These are phyloP conservation scores for Trissoscelio sp. DNA, from an alignment of 2,888 invertebrate species.

Conservation along the genomic window DNA sequence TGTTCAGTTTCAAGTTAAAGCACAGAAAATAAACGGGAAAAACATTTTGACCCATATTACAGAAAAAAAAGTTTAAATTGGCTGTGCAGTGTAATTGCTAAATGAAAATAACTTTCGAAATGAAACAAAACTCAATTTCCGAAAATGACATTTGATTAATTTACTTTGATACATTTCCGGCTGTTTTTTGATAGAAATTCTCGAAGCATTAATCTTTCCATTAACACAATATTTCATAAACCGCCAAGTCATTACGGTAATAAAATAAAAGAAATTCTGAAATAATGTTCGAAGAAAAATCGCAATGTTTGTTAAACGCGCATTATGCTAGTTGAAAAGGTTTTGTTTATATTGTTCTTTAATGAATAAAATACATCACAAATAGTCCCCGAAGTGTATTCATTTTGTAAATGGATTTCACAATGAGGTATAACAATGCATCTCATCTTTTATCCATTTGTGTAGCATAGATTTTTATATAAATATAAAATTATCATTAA, in stretches of 20 bases:
- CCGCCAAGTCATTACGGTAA: constrained; percentile 9
- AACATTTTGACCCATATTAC: too few relatives aligned
- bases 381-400: not conserved
- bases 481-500: not conserved
- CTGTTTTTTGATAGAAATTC: constrained; percentile 20
- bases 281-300: constrained; percentile 1
- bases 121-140: not conserved
- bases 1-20: too few relatives aligned
- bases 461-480: constrained; percentile 1
- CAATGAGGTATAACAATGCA: not conserved
- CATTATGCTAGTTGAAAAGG: not conserved
- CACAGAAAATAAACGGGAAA: too few relatives aligned
- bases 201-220: constrained; percentile 29
- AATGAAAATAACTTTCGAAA: too few relatives aligned
- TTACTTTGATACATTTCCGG: constrained; percentile 22
- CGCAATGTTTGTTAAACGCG: not conserved
- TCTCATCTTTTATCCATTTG: not conserved
- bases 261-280: constrained; percentile 9
- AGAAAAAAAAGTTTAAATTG: too few relatives aligned
- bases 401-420: constrained; percentile 4
- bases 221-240: constrained; percentile 31
- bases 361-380: constrained; percentile 1
- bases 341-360: not conserved
- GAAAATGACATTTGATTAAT: constrained; percentile 26
- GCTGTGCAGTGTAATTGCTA: too few relatives aligned